Percentiles rank a stretch among this genome's conserved stretches.
Evolutionary conservation across 2,888 invertebrate genomes (phyloP).

Genomic region (Dorcus hopei): DNA sequence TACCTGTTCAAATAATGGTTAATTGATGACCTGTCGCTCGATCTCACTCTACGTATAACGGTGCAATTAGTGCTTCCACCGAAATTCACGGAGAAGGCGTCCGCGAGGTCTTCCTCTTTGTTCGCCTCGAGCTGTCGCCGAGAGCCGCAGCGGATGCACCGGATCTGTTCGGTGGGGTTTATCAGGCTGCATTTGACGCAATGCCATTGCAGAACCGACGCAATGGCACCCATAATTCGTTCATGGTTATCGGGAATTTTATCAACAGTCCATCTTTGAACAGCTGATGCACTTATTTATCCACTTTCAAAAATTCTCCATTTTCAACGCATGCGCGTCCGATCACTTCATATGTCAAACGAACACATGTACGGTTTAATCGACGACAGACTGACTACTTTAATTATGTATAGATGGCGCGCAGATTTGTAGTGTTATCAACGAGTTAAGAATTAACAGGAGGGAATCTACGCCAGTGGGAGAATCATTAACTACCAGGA

Average conservation of each 20-base stretch:
- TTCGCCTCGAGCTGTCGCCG: constrained; percentile 52
- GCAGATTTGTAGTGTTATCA: too few species aligned
- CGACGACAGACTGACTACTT: background rate
- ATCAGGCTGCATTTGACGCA: constrained; percentile 84
- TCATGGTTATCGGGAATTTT: constrained; percentile 46
- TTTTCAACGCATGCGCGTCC: constrained; percentile 13
- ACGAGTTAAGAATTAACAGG: too few species aligned
- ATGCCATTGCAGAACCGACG: constrained; percentile 92
- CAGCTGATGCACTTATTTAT: constrained; percentile 26
- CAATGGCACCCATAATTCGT: constrained; percentile 83
- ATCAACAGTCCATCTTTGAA: constrained; percentile 22
- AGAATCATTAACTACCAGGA: too few species aligned
- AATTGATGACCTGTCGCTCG: constrained; percentile 20
- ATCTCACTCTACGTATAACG: constrained; percentile 41
- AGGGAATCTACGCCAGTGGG: too few species aligned
- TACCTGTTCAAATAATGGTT: constrained; percentile 27
- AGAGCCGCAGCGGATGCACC: constrained; percentile 80
- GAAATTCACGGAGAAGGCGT: constrained; percentile 29
- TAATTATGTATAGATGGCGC: too few species aligned
- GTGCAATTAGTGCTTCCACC: constrained; percentile 43
- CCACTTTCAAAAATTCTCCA: constrained; percentile 25
- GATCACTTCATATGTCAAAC: background rate
- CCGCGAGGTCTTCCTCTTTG: constrained; percentile 37
- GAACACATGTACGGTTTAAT: too few species aligned
- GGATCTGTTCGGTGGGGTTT: constrained; percentile 81